phyloP scores from a whole-genome alignment of 2,113 vertebrate genomes.

The Hippocampus barbouri region DNA sequence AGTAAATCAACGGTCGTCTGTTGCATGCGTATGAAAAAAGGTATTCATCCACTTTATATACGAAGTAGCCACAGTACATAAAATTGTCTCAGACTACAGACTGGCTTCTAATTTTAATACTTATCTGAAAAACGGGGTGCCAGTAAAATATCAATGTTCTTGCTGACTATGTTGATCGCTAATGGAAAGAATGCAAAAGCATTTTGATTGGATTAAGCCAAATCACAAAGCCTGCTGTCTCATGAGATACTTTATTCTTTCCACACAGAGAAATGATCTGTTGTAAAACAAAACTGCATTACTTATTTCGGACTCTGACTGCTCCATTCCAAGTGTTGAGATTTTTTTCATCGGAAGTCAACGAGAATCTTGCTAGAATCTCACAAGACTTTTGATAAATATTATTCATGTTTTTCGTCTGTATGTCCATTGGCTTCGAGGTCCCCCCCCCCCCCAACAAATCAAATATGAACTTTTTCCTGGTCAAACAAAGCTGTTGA shows the following conservation, averaged over 20 bases:
- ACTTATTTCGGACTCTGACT: not conserved
- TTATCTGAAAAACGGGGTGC: not conserved
- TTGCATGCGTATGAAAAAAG: not conserved
- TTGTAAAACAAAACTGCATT: not conserved
- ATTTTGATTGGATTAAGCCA: not conserved
- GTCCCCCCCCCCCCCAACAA: not conserved
- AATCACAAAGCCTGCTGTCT: not conserved
- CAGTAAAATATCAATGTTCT: not conserved
- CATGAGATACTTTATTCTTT: not conserved
- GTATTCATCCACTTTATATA: not conserved
- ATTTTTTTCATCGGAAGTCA: not conserved
- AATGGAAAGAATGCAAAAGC: not conserved
- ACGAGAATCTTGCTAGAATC: not conserved
- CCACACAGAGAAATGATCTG: not conserved
- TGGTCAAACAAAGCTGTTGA: not conserved
- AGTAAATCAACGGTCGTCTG: conserved; percentile 26
- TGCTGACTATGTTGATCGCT: not conserved
- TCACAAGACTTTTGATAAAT: not conserved
- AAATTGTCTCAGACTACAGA: too few species aligned
- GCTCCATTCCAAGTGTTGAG: not conserved
- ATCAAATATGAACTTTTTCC: not conserved
- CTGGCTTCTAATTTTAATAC: not conserved
- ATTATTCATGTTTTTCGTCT: not conserved
- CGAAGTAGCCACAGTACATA: too few species aligned
- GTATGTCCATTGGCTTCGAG: not conserved